These are phyloP conservation scores for Squalus acanthias DNA, from an alignment of 2,797 vertebrate species.

Conservation along the genomic window DNA sequence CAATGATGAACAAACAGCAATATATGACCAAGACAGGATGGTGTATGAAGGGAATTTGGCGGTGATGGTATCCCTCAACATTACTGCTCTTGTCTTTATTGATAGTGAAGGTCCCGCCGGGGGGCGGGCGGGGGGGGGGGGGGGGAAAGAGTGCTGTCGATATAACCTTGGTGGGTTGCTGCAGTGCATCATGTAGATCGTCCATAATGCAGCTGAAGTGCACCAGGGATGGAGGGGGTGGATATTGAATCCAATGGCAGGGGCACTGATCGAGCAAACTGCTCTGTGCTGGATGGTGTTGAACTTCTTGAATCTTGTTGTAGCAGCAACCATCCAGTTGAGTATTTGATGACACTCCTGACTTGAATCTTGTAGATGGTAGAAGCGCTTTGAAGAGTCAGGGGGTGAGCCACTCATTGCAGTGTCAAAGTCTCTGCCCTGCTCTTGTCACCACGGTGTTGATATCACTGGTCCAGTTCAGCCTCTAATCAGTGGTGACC, in stretches of 20 bases:
- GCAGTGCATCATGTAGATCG: background rate
- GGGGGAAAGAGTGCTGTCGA: background rate
- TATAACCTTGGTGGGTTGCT: background rate
- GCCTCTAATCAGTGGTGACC: background rate
- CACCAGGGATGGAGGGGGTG: background rate
- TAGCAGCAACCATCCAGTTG: background rate
- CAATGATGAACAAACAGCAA: background rate
- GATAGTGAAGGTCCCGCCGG: background rate
- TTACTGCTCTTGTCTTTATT: background rate
- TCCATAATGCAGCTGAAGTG: background rate
- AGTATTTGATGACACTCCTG: background rate
- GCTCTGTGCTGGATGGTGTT: background rate
- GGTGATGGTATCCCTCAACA: background rate
- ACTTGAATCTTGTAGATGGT: background rate
- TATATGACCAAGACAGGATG: background rate
- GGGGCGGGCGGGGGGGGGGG: too few species aligned
- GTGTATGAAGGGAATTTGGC: background rate
- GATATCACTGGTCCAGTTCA: background rate
- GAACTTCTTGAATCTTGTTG: background rate
- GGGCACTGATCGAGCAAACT: background rate
- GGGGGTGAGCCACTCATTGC: background rate
- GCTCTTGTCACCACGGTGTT: background rate
- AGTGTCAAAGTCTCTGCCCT: background rate
- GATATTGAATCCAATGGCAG: background rate
- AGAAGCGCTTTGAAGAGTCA: background rate